phyloP scores from a whole-genome alignment of 1,140 invertebrate species.

The Zaprionus lachaisei region DNA sequence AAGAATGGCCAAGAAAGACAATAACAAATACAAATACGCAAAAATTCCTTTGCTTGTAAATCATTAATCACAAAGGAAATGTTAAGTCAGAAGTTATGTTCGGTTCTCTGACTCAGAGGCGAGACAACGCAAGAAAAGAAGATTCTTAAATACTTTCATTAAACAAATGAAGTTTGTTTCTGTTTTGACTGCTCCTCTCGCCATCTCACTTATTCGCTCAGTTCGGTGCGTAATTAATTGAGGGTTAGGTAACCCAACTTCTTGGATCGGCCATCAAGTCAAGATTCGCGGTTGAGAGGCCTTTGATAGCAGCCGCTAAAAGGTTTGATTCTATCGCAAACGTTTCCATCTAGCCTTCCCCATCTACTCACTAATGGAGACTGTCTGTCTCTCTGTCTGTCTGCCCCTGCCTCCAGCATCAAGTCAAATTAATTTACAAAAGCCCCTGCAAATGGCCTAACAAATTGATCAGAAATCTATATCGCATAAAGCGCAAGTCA shows the following conservation, averaged over 20 bases:
- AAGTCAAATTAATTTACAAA: constrained; percentile 10
- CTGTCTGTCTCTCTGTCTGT: neutral
- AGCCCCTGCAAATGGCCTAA: constrained; percentile 13
- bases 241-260: constrained; percentile 5
- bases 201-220: no score
- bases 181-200: constrained; percentile 32
- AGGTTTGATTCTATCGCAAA: neutral
- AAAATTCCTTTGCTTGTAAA: constrained; percentile 60
- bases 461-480: constrained; percentile 19
- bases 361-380: neutral
- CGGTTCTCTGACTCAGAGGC: constrained; percentile 35
- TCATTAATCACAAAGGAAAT: constrained; percentile 73
- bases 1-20: constrained; percentile 45
- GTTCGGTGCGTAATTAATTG: constrained; percentile 33
- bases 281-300: neutral
- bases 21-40: constrained; percentile 20
- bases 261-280: neutral
- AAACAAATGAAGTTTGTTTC: constrained; percentile 46
- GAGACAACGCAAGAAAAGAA: neutral
- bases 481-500: constrained; percentile 57
- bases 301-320: constrained; percentile 31
- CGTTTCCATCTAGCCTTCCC: neutral
- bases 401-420: neutral
- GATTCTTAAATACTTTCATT: constrained; percentile 42
- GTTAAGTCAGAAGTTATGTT: constrained; percentile 16